phyloP scores from a whole-genome alignment of 1,140 invertebrate species.

The Drosophila dunni region DNA sequence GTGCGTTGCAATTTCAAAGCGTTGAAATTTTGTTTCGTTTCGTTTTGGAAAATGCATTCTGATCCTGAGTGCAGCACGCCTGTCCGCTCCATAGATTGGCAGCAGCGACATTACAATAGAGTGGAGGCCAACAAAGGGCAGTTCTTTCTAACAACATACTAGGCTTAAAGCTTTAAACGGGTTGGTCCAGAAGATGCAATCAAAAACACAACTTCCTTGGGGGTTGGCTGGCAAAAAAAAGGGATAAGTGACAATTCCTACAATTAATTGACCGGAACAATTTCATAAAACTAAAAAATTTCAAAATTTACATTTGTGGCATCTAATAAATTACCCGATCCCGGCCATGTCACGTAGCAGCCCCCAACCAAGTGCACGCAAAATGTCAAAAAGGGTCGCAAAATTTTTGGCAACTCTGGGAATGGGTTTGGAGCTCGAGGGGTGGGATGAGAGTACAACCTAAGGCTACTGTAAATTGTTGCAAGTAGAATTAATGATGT shows the following conservation, averaged over 20 bases:
- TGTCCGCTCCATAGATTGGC: constrained; percentile 63
- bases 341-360: constrained; percentile 62
- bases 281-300: constrained; percentile 80
- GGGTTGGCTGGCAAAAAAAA: constrained; percentile 16
- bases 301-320: constrained; percentile 45
- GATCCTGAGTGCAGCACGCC: constrained; percentile 35
- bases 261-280: constrained; percentile 82
- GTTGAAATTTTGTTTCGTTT: constrained; percentile 71
- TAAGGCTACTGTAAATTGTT: constrained; percentile 68
- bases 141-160: constrained; percentile 30
- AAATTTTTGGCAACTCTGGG: constrained; percentile 44
- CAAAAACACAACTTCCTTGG: constrained; percentile 6
- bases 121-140: background rate
- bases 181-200: background rate
- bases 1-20: constrained; percentile 79
- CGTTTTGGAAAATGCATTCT: constrained; percentile 69
- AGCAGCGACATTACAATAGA: constrained; percentile 57
- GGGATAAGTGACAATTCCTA: constrained; percentile 56
- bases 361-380: constrained; percentile 13
- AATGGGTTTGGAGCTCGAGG: constrained; percentile 13
- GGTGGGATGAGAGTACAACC: constrained; percentile 26
- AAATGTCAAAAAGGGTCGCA: constrained; percentile 66
- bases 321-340: constrained; percentile 70
- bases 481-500: constrained; percentile 77
- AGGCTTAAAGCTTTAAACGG: constrained; percentile 59